These are phyloP conservation scores for Ptychochromis oligacanthus DNA, from an alignment of 2,113 vertebrate genomes.

Conservation along the genomic window DNA sequence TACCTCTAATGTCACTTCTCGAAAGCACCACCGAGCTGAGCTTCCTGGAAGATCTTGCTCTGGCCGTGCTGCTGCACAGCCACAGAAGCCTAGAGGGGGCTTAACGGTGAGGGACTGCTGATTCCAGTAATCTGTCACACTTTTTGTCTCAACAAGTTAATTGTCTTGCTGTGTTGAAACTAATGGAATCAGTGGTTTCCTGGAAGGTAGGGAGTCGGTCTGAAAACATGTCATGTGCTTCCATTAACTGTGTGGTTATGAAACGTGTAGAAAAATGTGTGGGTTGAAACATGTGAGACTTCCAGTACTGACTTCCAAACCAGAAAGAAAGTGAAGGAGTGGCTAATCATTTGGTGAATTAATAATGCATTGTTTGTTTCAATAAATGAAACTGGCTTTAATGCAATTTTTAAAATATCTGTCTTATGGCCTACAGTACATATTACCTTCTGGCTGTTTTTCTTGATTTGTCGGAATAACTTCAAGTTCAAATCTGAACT, in stretches of 20 bases:
- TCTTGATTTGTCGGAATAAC: neutral
- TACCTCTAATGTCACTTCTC: neutral
- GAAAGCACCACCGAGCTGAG: neutral
- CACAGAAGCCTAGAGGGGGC: neutral
- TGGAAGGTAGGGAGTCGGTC: neutral
- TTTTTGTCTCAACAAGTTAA: neutral
- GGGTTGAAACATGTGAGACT: neutral
- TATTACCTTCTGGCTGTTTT: neutral
- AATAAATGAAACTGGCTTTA: neutral
- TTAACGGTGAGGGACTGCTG: neutral
- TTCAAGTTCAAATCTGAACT: conserved; percentile 37
- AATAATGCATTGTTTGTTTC: neutral
- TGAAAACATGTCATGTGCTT: neutral
- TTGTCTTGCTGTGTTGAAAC: neutral
- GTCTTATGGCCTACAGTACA: neutral
- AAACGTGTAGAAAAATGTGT: neutral
- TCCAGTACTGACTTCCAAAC: neutral
- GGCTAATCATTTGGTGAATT: neutral
- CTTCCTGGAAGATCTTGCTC: neutral
- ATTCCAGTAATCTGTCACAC: neutral
- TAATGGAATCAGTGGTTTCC: neutral
- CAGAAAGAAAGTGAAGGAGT: neutral
- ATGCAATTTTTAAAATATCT: neutral
- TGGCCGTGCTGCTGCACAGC: neutral
- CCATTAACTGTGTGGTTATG: neutral